Evolutionary conservation across 2,888 invertebrate genomes (phyloP).

Genomic region (Nymphalis urticae): DNA sequence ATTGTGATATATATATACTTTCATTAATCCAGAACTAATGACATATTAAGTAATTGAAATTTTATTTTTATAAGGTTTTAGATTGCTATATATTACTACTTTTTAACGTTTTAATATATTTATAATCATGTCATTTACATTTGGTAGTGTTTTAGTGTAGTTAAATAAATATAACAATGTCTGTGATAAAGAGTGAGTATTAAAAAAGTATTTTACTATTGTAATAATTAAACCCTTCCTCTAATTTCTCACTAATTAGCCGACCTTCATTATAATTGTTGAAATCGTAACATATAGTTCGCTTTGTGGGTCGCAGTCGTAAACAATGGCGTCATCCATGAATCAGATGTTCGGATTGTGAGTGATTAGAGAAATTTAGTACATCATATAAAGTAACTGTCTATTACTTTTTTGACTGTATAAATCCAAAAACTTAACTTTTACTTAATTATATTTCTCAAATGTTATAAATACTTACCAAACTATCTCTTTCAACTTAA

Average conservation of each 20-base stretch:
- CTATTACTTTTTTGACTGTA: background rate
- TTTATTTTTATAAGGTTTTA: too few relatives aligned
- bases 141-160: too few relatives aligned
- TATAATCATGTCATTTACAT: too few relatives aligned
- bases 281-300: constrained; percentile 23
- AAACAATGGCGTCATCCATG: constrained; percentile 42
- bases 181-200: background rate
- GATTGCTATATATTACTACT: too few relatives aligned
- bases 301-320: constrained; percentile 29
- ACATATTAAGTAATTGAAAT: too few relatives aligned
- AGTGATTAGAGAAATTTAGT: background rate
- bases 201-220: background rate
- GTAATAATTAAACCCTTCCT: constrained; percentile 15
- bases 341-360: constrained; percentile 29
- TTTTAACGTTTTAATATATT: too few relatives aligned
- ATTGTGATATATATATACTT: background rate
- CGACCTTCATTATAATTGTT: constrained; percentile 28
- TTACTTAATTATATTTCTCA: background rate
- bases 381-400: background rate
- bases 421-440: background rate
- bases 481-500: background rate
- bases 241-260: constrained; percentile 8
- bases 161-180: too few relatives aligned
- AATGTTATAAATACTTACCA: background rate
- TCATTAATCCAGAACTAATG: too few relatives aligned